Conservation (phyloP, 1,140 invertebrate species). For the Camponotus floridanus region DNA sequence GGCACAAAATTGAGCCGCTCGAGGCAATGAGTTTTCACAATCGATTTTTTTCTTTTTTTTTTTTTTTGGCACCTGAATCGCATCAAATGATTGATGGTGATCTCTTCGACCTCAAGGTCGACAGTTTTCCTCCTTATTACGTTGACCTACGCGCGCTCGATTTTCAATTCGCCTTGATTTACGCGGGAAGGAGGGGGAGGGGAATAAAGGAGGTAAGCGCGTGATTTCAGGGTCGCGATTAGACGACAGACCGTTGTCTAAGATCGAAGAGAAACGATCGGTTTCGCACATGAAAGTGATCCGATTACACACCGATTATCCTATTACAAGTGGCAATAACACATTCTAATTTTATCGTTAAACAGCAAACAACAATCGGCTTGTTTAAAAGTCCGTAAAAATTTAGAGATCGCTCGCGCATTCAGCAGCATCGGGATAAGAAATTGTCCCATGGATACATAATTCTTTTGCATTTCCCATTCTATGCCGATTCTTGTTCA, state of each 20-base stretch:
- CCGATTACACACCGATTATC: constrained; percentile 16
- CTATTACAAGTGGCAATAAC: background rate
- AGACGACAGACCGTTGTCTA: constrained; percentile 32
- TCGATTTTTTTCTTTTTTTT: constrained; percentile 56
- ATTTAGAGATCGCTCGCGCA: background rate
- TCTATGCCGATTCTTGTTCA: background rate
- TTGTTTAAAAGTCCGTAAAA: background rate
- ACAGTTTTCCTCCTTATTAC: constrained; percentile 12
- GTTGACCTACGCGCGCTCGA: constrained; percentile 18
- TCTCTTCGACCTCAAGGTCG: background rate
- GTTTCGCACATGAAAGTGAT: background rate
- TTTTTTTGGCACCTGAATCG: constrained; percentile 70
- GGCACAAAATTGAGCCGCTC: constrained; percentile 78
- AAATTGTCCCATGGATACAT: background rate
- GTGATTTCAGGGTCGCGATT: background rate
- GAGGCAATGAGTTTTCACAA: constrained; percentile 65
- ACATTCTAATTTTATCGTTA: constrained; percentile 23
- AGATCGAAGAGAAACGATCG: background rate
- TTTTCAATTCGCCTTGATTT: constrained; percentile 29
- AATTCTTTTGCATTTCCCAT: background rate
- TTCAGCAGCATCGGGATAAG: background rate
- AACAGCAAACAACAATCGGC: constrained; percentile 3
- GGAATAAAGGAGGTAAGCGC: no score
- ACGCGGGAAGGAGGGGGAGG: background rate
- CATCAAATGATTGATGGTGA: constrained; percentile 4